These are phyloP conservation scores for Odontothrips loti DNA, from an alignment of 2,888 invertebrate genomes.

Conservation along the genomic window DNA sequence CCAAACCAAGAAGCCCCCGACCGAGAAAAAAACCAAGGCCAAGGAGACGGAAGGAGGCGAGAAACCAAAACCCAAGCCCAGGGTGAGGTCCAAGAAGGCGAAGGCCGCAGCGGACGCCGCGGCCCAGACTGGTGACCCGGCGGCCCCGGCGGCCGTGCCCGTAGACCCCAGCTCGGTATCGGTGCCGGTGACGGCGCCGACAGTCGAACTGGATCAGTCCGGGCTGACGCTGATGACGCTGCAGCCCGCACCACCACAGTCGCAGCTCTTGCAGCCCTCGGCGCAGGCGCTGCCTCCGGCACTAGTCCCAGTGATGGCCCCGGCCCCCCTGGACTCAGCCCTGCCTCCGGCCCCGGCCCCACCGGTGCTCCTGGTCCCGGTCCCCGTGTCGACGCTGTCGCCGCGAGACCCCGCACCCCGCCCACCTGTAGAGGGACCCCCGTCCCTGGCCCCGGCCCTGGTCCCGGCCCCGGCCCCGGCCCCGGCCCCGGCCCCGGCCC, in stretches of 20 bases:
- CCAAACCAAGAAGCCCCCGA: not conserved
- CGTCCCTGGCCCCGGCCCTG: too few species aligned
- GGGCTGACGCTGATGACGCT: too few species aligned
- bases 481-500: not conserved
- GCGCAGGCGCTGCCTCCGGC: too few species aligned
- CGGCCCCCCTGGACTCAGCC: not conserved
- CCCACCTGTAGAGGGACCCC: not conserved
- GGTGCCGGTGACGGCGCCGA: too few species aligned
- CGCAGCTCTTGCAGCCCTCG: too few species aligned
- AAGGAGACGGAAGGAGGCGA: too few species aligned
- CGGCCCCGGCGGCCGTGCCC: too few species aligned
- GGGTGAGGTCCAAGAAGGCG: not conserved
- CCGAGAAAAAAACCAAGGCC: not conserved
- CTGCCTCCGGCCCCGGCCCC: not conserved
- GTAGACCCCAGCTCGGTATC: too few species aligned
- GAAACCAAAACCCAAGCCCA: conserved; percentile 11
- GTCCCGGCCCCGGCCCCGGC: not conserved
- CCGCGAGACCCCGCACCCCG: too few species aligned
- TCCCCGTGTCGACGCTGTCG: not conserved
- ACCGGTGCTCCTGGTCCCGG: not conserved
- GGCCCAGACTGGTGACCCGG: too few species aligned
- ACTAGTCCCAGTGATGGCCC: not conserved
- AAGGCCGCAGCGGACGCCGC: not conserved
- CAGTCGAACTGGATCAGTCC: too few species aligned
- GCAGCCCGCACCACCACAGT: too few species aligned